phyloP scores from a whole-genome alignment of 2,113 vertebrate species.

The Benitochromis conjunctus region DNA sequence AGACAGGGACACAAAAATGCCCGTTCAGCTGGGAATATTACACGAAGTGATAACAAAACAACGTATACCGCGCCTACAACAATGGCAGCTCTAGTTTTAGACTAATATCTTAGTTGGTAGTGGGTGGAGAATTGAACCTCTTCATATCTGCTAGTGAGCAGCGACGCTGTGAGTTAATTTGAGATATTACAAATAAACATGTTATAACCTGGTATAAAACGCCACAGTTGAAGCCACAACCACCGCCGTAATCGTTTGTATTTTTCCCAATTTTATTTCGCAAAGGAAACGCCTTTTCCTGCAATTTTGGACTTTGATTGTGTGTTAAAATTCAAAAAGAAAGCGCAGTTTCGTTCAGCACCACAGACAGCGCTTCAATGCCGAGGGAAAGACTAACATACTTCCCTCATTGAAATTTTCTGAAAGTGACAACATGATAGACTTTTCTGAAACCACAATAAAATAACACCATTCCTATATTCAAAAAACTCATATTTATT shows the following conservation, averaged over 20 bases:
- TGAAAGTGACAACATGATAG: not conserved
- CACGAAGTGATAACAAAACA: fast-evolving
- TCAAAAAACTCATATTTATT: fast-evolving
- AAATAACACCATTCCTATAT: not conserved
- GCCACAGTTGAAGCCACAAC: fast-evolving
- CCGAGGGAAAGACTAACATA: fast-evolving
- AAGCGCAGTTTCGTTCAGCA: not conserved
- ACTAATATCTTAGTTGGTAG: not conserved
- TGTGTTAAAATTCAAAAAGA: not conserved
- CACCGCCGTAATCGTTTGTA: not conserved
- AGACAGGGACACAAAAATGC: fast-evolving
- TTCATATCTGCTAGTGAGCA: slow-evolving; percentile 11
- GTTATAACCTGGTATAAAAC: not conserved
- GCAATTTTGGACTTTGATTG: not conserved
- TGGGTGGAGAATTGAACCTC: slow-evolving; percentile 12
- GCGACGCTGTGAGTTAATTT: slow-evolving; percentile 45
- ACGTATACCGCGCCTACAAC: not conserved
- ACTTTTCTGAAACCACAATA: not conserved
- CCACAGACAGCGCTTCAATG: not conserved
- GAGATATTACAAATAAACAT: not conserved
- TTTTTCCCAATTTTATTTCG: fast-evolving
- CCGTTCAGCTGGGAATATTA: too few species aligned
- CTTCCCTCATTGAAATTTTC: fast-evolving
- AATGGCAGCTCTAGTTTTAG: not conserved
- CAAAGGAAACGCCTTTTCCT: not conserved